These are phyloP conservation scores for Myiopsitta monachus DNA, from an alignment of 2,113 vertebrate genomes.

Conservation along the genomic window DNA sequence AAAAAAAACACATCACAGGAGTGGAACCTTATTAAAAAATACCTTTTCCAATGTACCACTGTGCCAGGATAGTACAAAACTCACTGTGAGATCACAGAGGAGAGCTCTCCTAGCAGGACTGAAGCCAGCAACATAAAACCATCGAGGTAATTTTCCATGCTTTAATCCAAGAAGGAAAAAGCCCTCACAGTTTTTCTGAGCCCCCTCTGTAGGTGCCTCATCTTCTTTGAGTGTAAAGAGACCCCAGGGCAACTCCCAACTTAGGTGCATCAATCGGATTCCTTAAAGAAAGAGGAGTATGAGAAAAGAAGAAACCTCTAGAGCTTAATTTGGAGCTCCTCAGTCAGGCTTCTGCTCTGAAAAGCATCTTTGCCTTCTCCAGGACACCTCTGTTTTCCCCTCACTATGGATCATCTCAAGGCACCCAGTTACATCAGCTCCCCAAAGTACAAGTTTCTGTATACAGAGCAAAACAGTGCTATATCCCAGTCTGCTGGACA, in stretches of 20 bases:
- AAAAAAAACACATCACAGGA: neutral
- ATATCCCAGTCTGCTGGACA: neutral
- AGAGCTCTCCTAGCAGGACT: neutral
- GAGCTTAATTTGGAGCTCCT: neutral
- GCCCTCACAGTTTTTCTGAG: neutral
- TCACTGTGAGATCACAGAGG: neutral
- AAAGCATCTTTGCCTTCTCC: neutral
- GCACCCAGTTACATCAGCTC: neutral
- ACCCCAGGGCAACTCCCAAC: neutral
- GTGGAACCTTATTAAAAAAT: neutral
- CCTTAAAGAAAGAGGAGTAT: neutral
- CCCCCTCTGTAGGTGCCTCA: neutral
- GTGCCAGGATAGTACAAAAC: neutral
- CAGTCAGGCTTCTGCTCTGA: neutral
- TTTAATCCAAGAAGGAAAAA: neutral
- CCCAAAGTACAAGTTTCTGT: neutral
- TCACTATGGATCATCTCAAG: neutral
- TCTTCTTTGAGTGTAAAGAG: neutral
- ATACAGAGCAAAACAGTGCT: neutral
- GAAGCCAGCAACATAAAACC: neutral
- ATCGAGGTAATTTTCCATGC: neutral
- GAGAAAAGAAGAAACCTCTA: neutral
- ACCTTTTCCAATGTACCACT: neutral
- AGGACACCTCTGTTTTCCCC: neutral
- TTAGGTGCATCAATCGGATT: neutral